Conservation (phyloP, 1,140 invertebrate species). For the Procambarus clarkii region DNA sequence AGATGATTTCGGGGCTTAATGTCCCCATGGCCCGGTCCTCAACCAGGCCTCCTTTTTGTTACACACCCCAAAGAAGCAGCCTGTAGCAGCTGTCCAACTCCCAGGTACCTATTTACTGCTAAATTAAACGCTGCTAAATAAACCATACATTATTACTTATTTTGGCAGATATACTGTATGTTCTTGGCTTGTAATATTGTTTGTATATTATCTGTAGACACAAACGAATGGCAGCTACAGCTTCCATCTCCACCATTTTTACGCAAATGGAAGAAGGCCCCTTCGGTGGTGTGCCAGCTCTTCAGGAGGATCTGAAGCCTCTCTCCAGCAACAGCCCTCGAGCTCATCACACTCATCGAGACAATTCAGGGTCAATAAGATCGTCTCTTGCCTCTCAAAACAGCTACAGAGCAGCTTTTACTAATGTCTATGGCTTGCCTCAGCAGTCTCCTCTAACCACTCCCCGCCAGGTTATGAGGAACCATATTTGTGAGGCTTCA, state of each 20-base stretch:
- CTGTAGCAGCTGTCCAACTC: too few relatives aligned
- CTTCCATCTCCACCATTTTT: constrained; percentile 60
- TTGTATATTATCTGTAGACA: constrained; percentile 27
- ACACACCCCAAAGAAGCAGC: too few relatives aligned
- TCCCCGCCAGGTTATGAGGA: constrained; percentile 34
- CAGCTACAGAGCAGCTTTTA: constrained; percentile 53
- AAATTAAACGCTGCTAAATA: too few relatives aligned
- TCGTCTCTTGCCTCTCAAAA: constrained; percentile 53
- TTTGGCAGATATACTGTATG: too few relatives aligned
- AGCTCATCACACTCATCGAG: constrained; percentile 18
- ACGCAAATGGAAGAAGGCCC: constrained; percentile 47
- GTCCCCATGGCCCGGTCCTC: too few relatives aligned
- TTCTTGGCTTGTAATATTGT: not conserved
- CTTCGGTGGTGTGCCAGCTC: not conserved
- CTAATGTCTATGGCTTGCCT: constrained; percentile 45
- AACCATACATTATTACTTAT: too few relatives aligned
- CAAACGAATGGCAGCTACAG: constrained; percentile 45
- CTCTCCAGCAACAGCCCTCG: not conserved
- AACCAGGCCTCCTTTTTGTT: too few relatives aligned
- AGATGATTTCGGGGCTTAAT: too few relatives aligned
- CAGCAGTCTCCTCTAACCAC: constrained; percentile 38
- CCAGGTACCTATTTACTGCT: too few relatives aligned
- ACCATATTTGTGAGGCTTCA: constrained; percentile 51
- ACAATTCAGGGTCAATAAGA: constrained; percentile 33
- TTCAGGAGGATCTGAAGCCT: constrained; percentile 46